phyloP scores from a whole-genome alignment of 2,113 vertebrate genomes.

The Pelecanoides urinatrix region DNA sequence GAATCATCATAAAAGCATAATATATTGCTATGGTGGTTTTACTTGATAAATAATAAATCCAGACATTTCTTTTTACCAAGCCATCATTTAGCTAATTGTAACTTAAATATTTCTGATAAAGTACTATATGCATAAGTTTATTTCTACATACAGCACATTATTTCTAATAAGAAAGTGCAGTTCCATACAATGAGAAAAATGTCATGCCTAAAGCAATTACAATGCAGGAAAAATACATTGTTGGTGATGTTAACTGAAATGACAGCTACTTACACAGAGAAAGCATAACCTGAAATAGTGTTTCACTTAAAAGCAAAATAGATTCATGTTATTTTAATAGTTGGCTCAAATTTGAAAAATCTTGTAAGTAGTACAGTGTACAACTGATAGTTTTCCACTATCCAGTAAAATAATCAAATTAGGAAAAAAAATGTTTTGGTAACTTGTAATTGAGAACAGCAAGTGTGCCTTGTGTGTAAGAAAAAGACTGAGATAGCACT shows the following conservation, averaged over 20 bases:
- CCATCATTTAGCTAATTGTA: not conserved
- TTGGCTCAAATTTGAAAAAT: not conserved
- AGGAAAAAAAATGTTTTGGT: not conserved
- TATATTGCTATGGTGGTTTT: not conserved
- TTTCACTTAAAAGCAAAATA: not conserved
- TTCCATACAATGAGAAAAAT: not conserved
- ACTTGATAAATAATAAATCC: not conserved
- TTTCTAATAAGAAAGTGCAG: not conserved
- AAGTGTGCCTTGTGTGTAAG: not conserved
- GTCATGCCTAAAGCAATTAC: not conserved
- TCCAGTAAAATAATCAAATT: not conserved
- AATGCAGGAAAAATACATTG: not conserved
- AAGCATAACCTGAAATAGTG: not conserved
- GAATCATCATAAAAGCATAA: not conserved
- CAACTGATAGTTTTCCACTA: not conserved
- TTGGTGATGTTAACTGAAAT: not conserved
- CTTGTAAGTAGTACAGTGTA: not conserved
- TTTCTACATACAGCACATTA: not conserved
- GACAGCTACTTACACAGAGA: not conserved
- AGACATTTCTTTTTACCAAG: not conserved
- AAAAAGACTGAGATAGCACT: not conserved
- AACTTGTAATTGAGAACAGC: not conserved
- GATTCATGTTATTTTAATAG: not conserved
- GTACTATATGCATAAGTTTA: not conserved
- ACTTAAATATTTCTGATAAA: not conserved